Conservation (phyloP, 2,797 vertebrate genomes). For the Oreonectes daqikongensis region DNA sequence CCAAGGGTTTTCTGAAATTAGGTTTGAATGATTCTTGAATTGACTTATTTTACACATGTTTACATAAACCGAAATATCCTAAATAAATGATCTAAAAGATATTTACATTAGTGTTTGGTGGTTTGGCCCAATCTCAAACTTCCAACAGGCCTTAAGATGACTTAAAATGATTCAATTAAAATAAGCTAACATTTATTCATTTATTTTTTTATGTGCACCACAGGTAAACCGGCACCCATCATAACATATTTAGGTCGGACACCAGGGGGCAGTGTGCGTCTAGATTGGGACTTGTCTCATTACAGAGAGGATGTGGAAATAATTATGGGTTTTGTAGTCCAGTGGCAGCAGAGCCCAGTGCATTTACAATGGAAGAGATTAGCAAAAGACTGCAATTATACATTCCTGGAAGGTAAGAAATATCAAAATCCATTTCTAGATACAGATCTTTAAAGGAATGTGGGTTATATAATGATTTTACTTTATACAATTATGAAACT, state of each 20-base stretch:
- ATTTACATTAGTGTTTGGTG: too few relatives aligned
- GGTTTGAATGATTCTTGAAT: too few relatives aligned
- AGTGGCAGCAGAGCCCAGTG: constrained; percentile 69
- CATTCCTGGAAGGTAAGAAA: constrained; percentile 73
- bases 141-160: too few relatives aligned
- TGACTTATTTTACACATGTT: too few relatives aligned
- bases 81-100: too few relatives aligned
- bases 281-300: constrained; percentile 63
- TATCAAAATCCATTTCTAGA: not conserved
- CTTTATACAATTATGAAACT: not conserved
- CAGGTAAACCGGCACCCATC: constrained; percentile 68
- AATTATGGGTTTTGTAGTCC: constrained; percentile 72
- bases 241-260: constrained; percentile 48
- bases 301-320: not conserved
- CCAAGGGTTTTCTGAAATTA: too few relatives aligned
- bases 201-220: not conserved
- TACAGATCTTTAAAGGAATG: not conserved
- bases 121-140: too few relatives aligned
- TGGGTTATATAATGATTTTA: not conserved
- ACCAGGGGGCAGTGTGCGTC: constrained; percentile 55
- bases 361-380: constrained; percentile 72
- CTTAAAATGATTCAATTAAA: too few relatives aligned
- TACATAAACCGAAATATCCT: too few relatives aligned
- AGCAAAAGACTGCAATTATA: constrained; percentile 51
- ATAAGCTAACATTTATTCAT: not conserved